phyloP scores from a whole-genome alignment of 2,797 vertebrate genomes.

The Psittacula echo region DNA sequence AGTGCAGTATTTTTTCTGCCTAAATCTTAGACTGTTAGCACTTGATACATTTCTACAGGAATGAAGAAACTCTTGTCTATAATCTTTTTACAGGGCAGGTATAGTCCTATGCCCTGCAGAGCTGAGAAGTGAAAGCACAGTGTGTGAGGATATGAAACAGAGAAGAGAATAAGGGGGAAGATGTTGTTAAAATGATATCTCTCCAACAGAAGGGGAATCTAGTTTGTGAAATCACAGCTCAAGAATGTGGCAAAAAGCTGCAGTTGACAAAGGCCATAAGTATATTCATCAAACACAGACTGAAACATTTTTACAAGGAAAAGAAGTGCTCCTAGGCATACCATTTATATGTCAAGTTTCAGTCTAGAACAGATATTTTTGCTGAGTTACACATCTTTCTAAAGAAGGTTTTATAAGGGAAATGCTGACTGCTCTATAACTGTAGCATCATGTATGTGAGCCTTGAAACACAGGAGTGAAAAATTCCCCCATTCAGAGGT shows the following conservation, averaged over 20 bases:
- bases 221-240: constrained; percentile 54
- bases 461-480: background rate
- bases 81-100: constrained; percentile 27
- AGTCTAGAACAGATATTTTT: constrained; percentile 41
- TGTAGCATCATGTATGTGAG: background rate
- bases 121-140: background rate
- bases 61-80: background rate
- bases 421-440: constrained; percentile 27
- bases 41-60: background rate
- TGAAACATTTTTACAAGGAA: constrained; percentile 57
- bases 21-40: background rate
- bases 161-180: background rate
- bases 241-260: constrained; percentile 38
- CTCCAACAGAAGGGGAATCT: background rate
- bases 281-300: constrained; percentile 58
- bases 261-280: constrained; percentile 58
- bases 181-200: background rate
- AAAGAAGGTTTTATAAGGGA: background rate
- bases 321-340: constrained; percentile 41
- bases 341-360: constrained; percentile 35
- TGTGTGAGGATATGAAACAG: constrained; percentile 6
- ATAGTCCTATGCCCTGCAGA: constrained; percentile 13
- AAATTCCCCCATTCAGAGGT: background rate
- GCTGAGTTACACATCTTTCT: constrained; percentile 44
- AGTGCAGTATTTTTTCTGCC: background rate